phyloP scores from a whole-genome alignment of 2,797 vertebrate genomes.

The Silurus lanzhouensis region DNA sequence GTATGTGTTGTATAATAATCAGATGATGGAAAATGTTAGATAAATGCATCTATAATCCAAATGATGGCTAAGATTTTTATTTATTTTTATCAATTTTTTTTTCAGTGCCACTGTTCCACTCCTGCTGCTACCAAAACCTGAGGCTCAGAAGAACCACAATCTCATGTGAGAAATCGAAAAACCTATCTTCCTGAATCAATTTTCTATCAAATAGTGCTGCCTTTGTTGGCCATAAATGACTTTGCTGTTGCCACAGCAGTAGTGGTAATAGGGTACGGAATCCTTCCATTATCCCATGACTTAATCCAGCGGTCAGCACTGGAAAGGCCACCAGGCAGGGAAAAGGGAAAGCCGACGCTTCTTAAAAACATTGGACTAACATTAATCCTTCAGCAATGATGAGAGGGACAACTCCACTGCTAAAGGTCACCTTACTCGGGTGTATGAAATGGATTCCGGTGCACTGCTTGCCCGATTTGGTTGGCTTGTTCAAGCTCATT shows the following conservation, averaged over 20 bases:
- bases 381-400: conserved; percentile 45
- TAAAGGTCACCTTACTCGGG: conserved; percentile 55
- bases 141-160: conserved; percentile 18
- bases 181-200: conserved; percentile 52
- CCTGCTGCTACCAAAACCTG: not conserved
- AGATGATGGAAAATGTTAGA: not conserved
- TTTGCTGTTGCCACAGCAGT: conserved; percentile 35
- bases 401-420: conserved; percentile 37
- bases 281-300: conserved; percentile 48
- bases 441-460: conserved; percentile 46
- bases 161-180: conserved; percentile 42
- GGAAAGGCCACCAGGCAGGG: conserved; percentile 40
- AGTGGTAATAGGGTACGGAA: conserved; percentile 38
- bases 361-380: conserved; percentile 32
- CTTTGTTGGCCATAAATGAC: conserved; percentile 57
- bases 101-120: not conserved
- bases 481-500: conserved; percentile 27
- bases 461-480: conserved; percentile 1
- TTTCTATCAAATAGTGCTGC: conserved; percentile 50
- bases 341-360: conserved; percentile 36
- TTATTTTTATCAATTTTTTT: not conserved
- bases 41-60: not conserved
- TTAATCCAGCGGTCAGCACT: conserved; percentile 38
- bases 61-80: not conserved
- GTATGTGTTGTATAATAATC: not conserved